Conservation (phyloP, 2,113 vertebrate genomes). For the Notothenia coriiceps region DNA sequence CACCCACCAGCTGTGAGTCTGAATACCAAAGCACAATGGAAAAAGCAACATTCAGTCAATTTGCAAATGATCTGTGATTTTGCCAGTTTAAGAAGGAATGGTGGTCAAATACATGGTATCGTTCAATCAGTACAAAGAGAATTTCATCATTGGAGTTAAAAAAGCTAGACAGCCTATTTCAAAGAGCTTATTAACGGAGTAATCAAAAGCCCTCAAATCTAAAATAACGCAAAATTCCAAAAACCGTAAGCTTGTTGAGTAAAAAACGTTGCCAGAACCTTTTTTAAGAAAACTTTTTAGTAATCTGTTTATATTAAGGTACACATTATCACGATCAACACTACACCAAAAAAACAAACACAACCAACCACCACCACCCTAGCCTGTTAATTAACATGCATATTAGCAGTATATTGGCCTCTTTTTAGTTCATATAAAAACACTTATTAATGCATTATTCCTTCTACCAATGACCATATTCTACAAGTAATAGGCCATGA, state of each 20-base stretch:
- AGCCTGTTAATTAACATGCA: too few species aligned
- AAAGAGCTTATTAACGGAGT: background rate
- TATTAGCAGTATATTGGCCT: too few species aligned
- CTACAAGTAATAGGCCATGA: too few species aligned
- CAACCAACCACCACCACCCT: too few species aligned
- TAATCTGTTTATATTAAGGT: too few species aligned
- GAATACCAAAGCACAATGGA: conserved; percentile 14
- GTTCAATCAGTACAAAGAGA: background rate
- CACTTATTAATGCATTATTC: too few species aligned
- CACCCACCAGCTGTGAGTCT: background rate
- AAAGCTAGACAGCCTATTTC: background rate
- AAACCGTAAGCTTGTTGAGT: background rate
- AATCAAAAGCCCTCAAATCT: background rate
- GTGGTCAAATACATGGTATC: background rate
- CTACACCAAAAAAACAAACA: too few species aligned
- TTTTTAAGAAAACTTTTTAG: too few species aligned
- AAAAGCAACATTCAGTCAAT: conserved; percentile 15
- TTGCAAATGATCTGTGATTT: background rate
- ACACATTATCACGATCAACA: too few species aligned
- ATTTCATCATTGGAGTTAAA: background rate
- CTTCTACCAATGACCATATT: too few species aligned
- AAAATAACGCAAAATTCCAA: background rate
- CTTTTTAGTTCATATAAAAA: too few species aligned
- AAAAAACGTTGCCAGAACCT: background rate
- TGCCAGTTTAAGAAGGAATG: background rate